Evolutionary conservation across 2,888 invertebrate species (phyloP), one percentile per base, ranked within the genome.

Genomic region (Lumbricus terrestris): DNA sequence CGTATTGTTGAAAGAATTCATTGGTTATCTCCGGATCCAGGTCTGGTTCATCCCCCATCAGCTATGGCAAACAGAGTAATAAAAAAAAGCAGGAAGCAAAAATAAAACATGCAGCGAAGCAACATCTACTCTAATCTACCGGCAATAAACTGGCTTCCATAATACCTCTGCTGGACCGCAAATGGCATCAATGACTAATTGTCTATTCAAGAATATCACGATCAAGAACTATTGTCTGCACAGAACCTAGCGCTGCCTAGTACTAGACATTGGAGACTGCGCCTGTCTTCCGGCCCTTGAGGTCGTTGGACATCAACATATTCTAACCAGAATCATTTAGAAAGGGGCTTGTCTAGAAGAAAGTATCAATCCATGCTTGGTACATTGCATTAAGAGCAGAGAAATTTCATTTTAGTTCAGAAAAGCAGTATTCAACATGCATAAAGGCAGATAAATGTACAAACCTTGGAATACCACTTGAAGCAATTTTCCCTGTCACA

Each of bases 401-500:
- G 69, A 69, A 69, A 16, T 8, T 3, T 69, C 69, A 69, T 6
- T n/a, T n/a, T n/a, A 69, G 69, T 13, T 69, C 8, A 69, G 69
- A 69, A 69, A n/a, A n/a, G 11, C 69, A 69, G n/a, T n/a, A 69
- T 29, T 69, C 0, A 69, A 69, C 69, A 69, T n/a, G n/a, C 8
- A 29, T 6, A 69, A 29, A n/a, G 29, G 69, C n/a, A 69, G 69
- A 16, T 23, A 34, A 85, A 85, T 85, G 34, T 38, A 35, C 89
- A 13, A 93, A 95, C 95, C 94, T 98, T 98, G 82, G 98, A 98
- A 95, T 98, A 99, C 99, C 99, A 99, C 93, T 98, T 97, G 95
- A 99, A 99, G 95, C 99, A 98, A 54, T 98, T 98, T 95, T 99
- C 99, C 82, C 98, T 96, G 95, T 99, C 99, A 1, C 97, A 97